phyloP scores from a whole-genome alignment of 2,113 vertebrate species.

The Apistogramma diplotaenia region DNA sequence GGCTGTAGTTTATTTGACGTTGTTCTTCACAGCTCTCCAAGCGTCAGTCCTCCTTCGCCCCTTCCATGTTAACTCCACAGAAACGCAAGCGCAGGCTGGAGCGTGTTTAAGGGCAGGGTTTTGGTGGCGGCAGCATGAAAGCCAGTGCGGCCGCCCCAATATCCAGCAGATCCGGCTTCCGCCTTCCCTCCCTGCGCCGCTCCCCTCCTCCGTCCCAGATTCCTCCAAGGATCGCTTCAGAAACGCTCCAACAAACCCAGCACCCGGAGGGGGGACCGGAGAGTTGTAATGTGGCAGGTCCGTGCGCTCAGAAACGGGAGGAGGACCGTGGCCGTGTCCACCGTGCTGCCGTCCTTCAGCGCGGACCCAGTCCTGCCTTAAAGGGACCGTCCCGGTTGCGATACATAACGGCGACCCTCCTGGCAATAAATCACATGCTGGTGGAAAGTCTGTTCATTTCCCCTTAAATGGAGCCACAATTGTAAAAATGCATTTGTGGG shows the following conservation, averaged over 20 bases:
- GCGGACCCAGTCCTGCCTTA: conserved; percentile 27
- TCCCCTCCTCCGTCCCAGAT: background rate
- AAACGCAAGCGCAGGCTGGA: background rate
- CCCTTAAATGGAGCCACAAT: too few species aligned
- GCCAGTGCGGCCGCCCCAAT: background rate
- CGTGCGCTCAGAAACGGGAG: background rate
- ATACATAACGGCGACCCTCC: background rate
- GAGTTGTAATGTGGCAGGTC: background rate
- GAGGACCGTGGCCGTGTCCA: background rate
- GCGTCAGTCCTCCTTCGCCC: conserved; percentile 21
- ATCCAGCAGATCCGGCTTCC: conserved; percentile 4
- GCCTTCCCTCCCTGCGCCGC: background rate
- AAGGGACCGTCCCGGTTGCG: conserved; percentile 35
- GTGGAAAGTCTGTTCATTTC: too few species aligned
- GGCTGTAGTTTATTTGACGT: background rate
- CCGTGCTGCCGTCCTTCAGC: background rate
- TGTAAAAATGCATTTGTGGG: too few species aligned
- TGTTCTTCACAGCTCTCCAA: background rate
- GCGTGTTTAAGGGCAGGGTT: background rate
- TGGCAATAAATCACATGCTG: too few species aligned
- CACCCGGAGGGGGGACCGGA: background rate
- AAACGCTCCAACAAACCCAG: background rate
- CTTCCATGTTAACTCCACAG: background rate
- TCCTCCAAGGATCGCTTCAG: background rate
- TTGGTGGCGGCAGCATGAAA: background rate